These are phyloP conservation scores for Spodoptera picta DNA, from an alignment of 2,888 invertebrate species.

Conservation along the genomic window DNA sequence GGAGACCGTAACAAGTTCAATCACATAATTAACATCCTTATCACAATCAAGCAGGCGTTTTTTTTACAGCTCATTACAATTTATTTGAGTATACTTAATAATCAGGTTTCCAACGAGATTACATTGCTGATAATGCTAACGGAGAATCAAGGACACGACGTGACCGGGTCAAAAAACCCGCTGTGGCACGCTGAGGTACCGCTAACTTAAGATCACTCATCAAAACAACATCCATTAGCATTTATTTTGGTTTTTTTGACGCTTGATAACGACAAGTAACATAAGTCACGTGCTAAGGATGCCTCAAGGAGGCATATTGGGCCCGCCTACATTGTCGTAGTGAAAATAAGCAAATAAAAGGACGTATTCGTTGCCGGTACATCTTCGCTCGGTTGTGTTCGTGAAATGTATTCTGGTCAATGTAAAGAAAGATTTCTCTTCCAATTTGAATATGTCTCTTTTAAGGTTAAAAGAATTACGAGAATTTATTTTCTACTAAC, in stretches of 20 bases:
- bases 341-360: conserved; percentile 3
- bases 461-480: conserved; percentile 24
- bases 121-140: conserved; percentile 48
- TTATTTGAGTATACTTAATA: conserved; percentile 16
- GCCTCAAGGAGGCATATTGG: conserved; percentile 6
- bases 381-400: conserved; percentile 6
- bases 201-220: conserved; percentile 73
- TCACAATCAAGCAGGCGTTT: conserved; percentile 12
- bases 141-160: conserved; percentile 69
- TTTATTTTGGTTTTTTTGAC: conserved; percentile 42
- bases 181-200: conserved; percentile 65
- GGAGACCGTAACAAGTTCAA: conserved; percentile 4
- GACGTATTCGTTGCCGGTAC: not conserved
- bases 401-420: conserved; percentile 20
- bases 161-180: conserved; percentile 70
- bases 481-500: conserved; percentile 20
- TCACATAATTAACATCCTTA: conserved; percentile 1
- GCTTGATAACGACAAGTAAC: conserved; percentile 1
- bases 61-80: conserved; percentile 14
- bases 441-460: conserved; percentile 34
- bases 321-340: not conserved
- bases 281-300: not conserved
- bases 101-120: conserved; percentile 46
- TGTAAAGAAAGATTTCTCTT: conserved; percentile 40
- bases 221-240: conserved; percentile 63